Percentiles rank a stretch among this genome's conserved stretches.
Conservation (phyloP, 2,888 invertebrate genomes). For the Hermaeophaga mercurialis region DNA sequence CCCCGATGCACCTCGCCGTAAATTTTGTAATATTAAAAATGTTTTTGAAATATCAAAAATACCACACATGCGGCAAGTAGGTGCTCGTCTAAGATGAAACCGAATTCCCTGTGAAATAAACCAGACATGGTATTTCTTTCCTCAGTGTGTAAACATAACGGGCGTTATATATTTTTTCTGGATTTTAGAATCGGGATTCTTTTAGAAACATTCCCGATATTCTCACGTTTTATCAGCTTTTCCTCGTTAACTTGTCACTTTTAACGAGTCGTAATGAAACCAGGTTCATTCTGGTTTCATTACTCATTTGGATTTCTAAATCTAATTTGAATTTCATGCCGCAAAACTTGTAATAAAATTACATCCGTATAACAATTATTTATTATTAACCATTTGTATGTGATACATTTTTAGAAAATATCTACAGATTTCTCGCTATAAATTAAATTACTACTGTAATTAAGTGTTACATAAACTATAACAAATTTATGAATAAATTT, state of each 20-base stretch:
- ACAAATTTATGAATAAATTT: too few relatives aligned
- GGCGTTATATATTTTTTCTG: background rate
- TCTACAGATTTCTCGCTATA: too few relatives aligned
- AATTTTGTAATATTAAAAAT: constrained; percentile 12
- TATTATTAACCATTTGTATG: too few relatives aligned
- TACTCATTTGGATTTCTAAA: too few relatives aligned
- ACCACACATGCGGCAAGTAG: constrained; percentile 9
- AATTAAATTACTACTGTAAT: too few relatives aligned
- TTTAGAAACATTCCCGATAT: background rate
- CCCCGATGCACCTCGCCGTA: background rate
- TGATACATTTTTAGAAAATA: too few relatives aligned
- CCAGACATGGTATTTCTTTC: constrained; percentile 5
- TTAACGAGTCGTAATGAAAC: background rate
- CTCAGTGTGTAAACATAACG: background rate
- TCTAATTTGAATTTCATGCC: too few relatives aligned
- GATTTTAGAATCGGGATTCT: background rate
- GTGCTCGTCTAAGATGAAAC: constrained; percentile 1
- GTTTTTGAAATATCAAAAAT: background rate
- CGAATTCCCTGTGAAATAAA: constrained; percentile 1
- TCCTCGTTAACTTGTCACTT: background rate
- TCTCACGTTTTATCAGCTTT: background rate
- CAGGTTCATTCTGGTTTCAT: background rate
- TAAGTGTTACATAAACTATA: too few relatives aligned
- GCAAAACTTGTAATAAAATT: too few relatives aligned
- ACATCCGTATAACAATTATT: too few relatives aligned